Percentiles rank a stretch among this genome's conserved stretches.
phyloP scores from a whole-genome alignment of 2,113 vertebrate genomes.

The Gambusia affinis region DNA sequence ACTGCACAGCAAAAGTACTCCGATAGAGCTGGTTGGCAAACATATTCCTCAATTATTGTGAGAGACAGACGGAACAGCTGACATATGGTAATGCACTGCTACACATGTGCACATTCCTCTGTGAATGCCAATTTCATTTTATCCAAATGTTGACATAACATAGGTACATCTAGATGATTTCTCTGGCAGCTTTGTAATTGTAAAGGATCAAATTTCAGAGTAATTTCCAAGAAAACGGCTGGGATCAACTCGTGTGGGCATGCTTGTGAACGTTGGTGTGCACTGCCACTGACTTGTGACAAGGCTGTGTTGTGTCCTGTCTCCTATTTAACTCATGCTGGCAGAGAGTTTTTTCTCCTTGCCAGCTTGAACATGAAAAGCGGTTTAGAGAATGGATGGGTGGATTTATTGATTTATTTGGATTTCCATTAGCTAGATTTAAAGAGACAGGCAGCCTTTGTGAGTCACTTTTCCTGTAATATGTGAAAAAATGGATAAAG shows the following conservation, averaged over 20 bases:
- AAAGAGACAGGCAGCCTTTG: conserved; percentile 14
- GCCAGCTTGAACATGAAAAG: conserved; percentile 6
- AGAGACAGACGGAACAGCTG: too few relatives aligned
- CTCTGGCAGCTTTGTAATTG: neutral
- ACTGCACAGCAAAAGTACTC: neutral
- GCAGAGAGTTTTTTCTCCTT: conserved; percentile 1
- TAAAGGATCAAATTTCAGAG: neutral
- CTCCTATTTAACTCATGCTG: conserved; percentile 1
- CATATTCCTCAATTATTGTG: neutral
- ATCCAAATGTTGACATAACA: neutral
- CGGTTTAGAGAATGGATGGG: conserved; percentile 28
- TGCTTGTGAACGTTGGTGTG: neutral
- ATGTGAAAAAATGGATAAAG: conserved; percentile 3
- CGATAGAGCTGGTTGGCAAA: neutral
- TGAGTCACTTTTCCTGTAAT: neutral
- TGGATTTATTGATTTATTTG: conserved; percentile 33
- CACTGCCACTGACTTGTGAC: neutral
- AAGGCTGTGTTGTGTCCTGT: neutral
- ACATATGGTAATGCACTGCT: too few relatives aligned
- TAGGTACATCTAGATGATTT: neutral
- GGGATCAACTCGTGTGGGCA: neutral
- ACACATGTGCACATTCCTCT: too few relatives aligned
- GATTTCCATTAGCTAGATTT: conserved; percentile 14
- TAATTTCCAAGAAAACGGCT: neutral
- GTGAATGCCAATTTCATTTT: too few relatives aligned